Evolutionary conservation across 2,113 vertebrate species (phyloP).

Genomic region (Oriolus oriolus): DNA sequence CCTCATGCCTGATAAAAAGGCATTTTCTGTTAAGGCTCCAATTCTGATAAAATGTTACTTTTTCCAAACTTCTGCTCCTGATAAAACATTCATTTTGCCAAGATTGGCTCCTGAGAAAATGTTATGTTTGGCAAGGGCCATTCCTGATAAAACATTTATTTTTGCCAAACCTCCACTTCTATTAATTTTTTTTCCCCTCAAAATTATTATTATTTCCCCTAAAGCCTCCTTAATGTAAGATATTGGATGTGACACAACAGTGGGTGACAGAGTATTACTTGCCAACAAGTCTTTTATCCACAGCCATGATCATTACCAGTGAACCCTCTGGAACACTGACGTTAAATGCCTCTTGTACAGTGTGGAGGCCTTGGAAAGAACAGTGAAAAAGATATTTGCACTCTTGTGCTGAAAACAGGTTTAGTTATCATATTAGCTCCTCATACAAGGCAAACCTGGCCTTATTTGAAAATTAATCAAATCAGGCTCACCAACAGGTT

Average conservation of each 20-base stretch:
- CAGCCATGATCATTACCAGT: not conserved
- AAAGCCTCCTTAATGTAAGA: not conserved
- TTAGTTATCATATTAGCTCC: slow-evolving; percentile 70
- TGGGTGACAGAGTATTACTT: not conserved
- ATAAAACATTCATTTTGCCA: slow-evolving; percentile 59
- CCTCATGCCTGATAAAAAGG: slow-evolving; percentile 45
- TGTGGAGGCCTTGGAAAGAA: slow-evolving; percentile 14
- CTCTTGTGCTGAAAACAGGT: slow-evolving; percentile 62
- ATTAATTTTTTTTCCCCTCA: slow-evolving; percentile 30
- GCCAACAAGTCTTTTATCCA: slow-evolving; percentile 30
- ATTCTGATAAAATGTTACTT: slow-evolving; percentile 51
- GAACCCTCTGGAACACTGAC: not conserved
- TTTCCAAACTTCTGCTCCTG: slow-evolving; percentile 34
- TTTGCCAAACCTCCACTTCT: slow-evolving; percentile 34
- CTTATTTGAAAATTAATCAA: slow-evolving; percentile 62
- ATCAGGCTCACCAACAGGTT: not conserved
- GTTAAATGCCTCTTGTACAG: not conserved
- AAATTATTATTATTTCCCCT: slow-evolving; percentile 54
- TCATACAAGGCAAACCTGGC: slow-evolving; percentile 59
- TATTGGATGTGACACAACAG: slow-evolving; percentile 2
- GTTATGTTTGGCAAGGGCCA: slow-evolving; percentile 41
- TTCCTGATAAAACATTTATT: slow-evolving; percentile 30
- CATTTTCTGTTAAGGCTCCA: slow-evolving; percentile 37
- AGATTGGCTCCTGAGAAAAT: slow-evolving; percentile 55
- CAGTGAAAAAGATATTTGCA: slow-evolving; percentile 52